Conservation (phyloP, 1,140 invertebrate species). For the Venturia canescens region DNA sequence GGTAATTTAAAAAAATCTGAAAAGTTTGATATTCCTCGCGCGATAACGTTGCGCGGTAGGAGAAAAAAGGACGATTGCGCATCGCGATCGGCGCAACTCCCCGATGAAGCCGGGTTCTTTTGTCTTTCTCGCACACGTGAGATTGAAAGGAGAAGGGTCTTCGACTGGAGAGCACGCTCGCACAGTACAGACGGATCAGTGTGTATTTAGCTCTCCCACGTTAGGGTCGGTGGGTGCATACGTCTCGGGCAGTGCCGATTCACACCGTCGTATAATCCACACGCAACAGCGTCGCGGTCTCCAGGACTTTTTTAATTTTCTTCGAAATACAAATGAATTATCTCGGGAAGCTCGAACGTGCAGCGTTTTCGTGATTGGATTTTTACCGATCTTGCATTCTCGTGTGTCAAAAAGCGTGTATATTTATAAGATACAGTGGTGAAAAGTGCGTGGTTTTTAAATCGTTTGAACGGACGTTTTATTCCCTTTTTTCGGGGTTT, state of each 20-base stretch:
- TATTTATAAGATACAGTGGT: too few relatives aligned
- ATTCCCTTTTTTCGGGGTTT: not conserved
- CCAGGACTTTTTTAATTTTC: not conserved
- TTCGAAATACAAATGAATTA: too few relatives aligned
- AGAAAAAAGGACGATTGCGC: not conserved
- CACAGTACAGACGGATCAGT: not conserved
- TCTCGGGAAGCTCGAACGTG: not conserved
- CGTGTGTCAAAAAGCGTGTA: too few relatives aligned
- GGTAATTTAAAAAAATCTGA: not conserved
- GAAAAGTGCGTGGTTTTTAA: too few relatives aligned
- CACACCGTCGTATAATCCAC: not conserved
- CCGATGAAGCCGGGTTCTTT: not conserved
- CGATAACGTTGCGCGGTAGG: not conserved
- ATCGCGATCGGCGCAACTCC: conserved; percentile 1
- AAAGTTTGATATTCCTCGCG: not conserved
- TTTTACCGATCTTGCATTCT: too few relatives aligned
- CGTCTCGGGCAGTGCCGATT: not conserved
- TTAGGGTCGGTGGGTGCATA: not conserved
- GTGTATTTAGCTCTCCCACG: conserved; percentile 6
- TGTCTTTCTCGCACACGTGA: not conserved
- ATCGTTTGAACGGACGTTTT: not conserved
- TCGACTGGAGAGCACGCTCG: too few relatives aligned
- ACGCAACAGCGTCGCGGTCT: not conserved
- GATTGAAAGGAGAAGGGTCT: too few relatives aligned
- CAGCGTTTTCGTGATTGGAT: not conserved